Conservation (phyloP, 2,113 vertebrate species). For the Pygoscelis adeliae region DNA sequence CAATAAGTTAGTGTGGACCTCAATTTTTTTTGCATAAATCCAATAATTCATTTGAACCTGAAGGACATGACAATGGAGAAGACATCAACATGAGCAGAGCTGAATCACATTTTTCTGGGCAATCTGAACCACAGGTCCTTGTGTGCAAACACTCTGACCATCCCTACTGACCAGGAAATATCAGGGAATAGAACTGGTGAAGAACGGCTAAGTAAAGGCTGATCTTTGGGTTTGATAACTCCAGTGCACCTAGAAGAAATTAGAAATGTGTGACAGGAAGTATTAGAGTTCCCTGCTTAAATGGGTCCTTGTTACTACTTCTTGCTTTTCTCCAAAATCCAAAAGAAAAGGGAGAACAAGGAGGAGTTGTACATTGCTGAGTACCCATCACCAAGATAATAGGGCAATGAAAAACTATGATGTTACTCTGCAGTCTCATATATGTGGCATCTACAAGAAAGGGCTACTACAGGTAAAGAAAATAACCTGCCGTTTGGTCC, state of each 20-base stretch:
- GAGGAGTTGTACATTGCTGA: background rate
- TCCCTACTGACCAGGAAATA: background rate
- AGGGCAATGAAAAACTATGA: background rate
- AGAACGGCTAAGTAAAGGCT: background rate
- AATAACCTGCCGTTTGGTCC: background rate
- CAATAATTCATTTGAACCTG: background rate
- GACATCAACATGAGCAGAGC: background rate
- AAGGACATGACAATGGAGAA: background rate
- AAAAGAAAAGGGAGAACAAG: background rate
- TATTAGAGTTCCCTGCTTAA: background rate
- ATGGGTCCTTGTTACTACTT: background rate
- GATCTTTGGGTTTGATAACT: background rate
- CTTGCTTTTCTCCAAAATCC: background rate
- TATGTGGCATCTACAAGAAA: background rate
- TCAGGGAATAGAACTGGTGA: background rate
- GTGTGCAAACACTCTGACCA: background rate
- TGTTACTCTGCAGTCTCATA: background rate
- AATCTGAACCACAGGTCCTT: background rate
- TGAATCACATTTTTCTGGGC: background rate
- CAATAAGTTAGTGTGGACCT: background rate
- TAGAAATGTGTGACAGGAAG: background rate
- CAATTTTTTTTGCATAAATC: background rate
- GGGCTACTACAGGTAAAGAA: background rate
- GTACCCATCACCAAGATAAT: background rate
- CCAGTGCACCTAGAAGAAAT: background rate